phyloP scores from a whole-genome alignment of 1,140 invertebrate species.

The Physella acuta region DNA sequence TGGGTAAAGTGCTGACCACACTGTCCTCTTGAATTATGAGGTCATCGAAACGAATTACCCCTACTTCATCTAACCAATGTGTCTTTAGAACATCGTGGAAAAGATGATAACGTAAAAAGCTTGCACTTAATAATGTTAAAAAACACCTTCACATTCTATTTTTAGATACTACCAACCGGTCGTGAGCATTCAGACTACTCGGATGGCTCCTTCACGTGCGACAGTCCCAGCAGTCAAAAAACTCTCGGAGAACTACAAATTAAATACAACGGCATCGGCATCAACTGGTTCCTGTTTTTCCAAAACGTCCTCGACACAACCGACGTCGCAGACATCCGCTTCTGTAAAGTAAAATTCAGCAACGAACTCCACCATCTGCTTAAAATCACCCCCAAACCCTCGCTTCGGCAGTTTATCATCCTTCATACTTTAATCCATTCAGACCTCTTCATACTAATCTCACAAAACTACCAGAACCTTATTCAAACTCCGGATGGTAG shows the following conservation, averaged over 20 bases:
- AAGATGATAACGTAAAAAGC: too few species aligned
- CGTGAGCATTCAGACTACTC: not conserved
- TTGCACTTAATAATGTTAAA: too few species aligned
- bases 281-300: constrained; percentile 33
- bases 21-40: too few species aligned
- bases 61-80: too few species aligned
- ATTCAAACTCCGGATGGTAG: not conserved
- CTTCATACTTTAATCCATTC: constrained; percentile 35
- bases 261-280: constrained; percentile 27
- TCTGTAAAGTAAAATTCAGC: constrained; percentile 29
- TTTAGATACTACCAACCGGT: constrained; percentile 18
- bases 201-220: not conserved
- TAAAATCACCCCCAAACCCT: constrained; percentile 29
- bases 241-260: constrained; percentile 26
- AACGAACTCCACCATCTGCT: constrained; percentile 29
- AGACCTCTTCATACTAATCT: constrained; percentile 27
- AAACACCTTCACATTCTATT: not conserved
- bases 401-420: constrained; percentile 31
- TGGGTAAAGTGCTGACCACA: too few species aligned
- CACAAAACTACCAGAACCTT: not conserved
- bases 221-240: not conserved
- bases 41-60: too few species aligned
- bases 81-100: too few species aligned
- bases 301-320: constrained; percentile 24
- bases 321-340: constrained; percentile 19